Conservation (phyloP, 2,888 invertebrate species). For the Trilocha varians region DNA sequence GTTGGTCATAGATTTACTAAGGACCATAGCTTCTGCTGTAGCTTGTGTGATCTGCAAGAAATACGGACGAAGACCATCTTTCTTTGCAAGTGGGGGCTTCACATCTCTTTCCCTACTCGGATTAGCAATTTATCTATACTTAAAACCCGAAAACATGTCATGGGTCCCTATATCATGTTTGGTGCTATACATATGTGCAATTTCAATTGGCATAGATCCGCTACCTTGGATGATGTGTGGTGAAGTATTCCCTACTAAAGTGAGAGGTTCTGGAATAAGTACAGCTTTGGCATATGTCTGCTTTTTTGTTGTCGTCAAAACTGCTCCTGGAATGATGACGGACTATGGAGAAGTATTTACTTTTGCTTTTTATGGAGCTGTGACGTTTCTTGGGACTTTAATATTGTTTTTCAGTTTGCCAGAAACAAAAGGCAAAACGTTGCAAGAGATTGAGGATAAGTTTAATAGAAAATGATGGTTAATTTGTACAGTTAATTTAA, state of each 20-base stretch:
- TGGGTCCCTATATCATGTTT: slow-evolving; percentile 69
- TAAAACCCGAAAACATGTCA: slow-evolving; percentile 46
- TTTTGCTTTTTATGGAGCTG: slow-evolving; percentile 75
- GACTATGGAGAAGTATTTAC: slow-evolving; percentile 73
- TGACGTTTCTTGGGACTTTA: slow-evolving; percentile 72
- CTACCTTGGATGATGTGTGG: slow-evolving; percentile 84
- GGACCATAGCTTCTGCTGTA: slow-evolving; percentile 75
- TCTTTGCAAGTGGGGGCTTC: slow-evolving; percentile 76
- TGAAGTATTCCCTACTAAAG: slow-evolving; percentile 77
- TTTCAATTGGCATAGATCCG: slow-evolving; percentile 76
- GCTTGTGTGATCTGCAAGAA: slow-evolving; percentile 76
- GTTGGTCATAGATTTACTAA: slow-evolving; percentile 75
- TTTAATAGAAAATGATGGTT: slow-evolving; percentile 56
- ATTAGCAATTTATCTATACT: slow-evolving; percentile 62
- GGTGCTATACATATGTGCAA: slow-evolving; percentile 73
- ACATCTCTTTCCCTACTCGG: slow-evolving; percentile 75
- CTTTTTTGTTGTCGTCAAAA: slow-evolving; percentile 79
- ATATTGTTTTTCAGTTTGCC: slow-evolving; percentile 76
- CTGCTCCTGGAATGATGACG: slow-evolving; percentile 74
- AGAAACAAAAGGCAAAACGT: slow-evolving; percentile 79
- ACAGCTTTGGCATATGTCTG: slow-evolving; percentile 77
- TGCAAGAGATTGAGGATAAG: slow-evolving; percentile 78
- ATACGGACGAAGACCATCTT: slow-evolving; percentile 76
- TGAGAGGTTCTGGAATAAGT: slow-evolving; percentile 78
- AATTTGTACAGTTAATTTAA: too few relatives aligned